A percentile compares a stretch with the other conserved stretches of the same genome.
phyloP scores from a whole-genome alignment of 2,113 vertebrate species.

The Irena cyanogastra region DNA sequence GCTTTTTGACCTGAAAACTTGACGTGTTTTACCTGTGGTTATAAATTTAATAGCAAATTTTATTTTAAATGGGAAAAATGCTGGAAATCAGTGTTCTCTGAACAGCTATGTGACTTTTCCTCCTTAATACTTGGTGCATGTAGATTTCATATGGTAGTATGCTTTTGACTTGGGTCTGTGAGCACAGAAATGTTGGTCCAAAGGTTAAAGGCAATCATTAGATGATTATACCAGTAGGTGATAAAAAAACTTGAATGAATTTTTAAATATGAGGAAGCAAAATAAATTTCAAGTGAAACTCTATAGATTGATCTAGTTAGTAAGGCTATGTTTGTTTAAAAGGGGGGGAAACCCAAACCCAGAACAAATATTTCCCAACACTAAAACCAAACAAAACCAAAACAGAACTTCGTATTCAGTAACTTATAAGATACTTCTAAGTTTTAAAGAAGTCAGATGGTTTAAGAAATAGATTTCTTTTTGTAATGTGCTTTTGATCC shows the following conservation, averaged over 20 bases:
- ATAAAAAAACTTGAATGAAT: background rate
- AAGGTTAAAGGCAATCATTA: background rate
- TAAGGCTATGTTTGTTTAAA: background rate
- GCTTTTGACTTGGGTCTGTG: background rate
- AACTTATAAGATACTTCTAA: background rate
- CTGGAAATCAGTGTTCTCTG: background rate
- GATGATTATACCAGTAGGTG: background rate
- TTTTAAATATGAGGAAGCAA: background rate
- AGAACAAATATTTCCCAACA: background rate
- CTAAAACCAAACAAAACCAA: background rate
- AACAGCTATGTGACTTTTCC: background rate
- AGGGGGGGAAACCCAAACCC: rapidly evolving
- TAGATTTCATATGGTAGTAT: rapidly evolving
- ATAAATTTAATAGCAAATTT: background rate
- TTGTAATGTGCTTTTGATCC: background rate
- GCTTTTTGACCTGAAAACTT: background rate
- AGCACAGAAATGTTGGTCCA: background rate
- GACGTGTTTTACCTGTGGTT: background rate
- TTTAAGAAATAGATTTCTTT: background rate
- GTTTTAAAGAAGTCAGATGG: background rate
- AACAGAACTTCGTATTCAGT: background rate
- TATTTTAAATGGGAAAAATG: background rate
- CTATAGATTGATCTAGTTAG: background rate
- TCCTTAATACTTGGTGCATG: background rate
- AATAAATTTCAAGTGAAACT: background rate